These are phyloP conservation scores for Protophormia terraenovae DNA, from an alignment of 2,888 invertebrate genomes.

Conservation along the genomic window DNA sequence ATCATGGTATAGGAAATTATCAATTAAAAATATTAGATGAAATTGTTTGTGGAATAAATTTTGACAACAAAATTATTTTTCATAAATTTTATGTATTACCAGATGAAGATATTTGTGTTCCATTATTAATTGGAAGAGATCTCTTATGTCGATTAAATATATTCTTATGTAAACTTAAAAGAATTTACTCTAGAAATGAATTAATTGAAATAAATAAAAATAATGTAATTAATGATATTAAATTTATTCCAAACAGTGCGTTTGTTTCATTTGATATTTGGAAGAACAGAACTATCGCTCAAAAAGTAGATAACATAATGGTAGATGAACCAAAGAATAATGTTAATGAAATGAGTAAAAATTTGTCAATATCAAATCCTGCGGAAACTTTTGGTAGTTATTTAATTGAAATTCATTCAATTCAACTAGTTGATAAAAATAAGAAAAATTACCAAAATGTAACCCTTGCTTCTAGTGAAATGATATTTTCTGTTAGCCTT, in stretches of 20 bases:
- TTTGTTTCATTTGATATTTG: conserved; percentile 29
- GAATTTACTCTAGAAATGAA: background rate
- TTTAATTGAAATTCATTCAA: conserved; percentile 4
- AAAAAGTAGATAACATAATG: background rate
- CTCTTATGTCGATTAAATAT: conserved; percentile 7
- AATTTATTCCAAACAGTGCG: conserved; percentile 12
- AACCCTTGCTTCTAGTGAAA: background rate
- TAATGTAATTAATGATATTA: background rate
- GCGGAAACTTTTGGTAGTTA: background rate
- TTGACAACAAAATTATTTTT: background rate
- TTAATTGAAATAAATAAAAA: conserved; percentile 9
- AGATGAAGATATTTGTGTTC: conserved; percentile 3
- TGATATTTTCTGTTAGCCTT: background rate
- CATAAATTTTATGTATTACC: conserved; percentile 28
- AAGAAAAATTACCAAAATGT: background rate
- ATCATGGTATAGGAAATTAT: background rate
- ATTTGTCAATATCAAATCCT: background rate
- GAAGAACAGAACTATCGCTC: background rate
- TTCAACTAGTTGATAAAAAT: conserved; percentile 10
- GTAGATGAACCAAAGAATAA: background rate
- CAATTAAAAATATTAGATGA: background rate
- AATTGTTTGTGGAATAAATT: background rate
- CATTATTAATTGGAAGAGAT: conserved; percentile 22
- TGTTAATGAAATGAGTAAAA: background rate
- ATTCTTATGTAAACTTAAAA: conserved; percentile 19